Conservation (phyloP, 2,888 invertebrate species). For the Liposcelis brunnea region DNA sequence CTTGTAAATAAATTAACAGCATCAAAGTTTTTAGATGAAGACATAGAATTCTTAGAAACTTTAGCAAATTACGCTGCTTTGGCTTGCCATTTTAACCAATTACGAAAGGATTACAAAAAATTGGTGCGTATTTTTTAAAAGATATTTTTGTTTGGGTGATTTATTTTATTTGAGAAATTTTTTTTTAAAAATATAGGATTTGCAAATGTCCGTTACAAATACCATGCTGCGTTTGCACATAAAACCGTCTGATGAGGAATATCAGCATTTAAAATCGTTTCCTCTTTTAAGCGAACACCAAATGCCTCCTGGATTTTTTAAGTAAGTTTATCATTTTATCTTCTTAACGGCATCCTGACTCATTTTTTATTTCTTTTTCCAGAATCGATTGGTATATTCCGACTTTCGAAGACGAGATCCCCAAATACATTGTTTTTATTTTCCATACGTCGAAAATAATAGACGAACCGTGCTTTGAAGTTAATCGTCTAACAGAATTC, state of each 20-base stretch:
- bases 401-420: conserved; percentile 32
- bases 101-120: conserved; percentile 31
- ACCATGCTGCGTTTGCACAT: conserved; percentile 33
- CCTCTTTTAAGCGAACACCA: too few relatives aligned
- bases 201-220: conserved; percentile 22
- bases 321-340: too few relatives aligned
- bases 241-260: conserved; percentile 34
- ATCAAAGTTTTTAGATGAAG: conserved; percentile 31
- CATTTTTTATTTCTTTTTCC: conserved; percentile 9
- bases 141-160: too few relatives aligned
- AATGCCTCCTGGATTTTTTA: too few relatives aligned
- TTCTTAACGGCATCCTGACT: too few relatives aligned
- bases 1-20: conserved; percentile 35
- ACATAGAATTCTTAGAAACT: conserved; percentile 36
- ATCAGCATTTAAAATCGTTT: conserved; percentile 24
- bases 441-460: conserved; percentile 17
- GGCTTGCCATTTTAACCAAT: conserved; percentile 36
- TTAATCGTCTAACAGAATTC: conserved; percentile 22
- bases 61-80: conserved; percentile 39
- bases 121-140: conserved; percentile 26
- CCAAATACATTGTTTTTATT: conserved; percentile 35
- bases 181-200: conserved; percentile 10
- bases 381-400: conserved; percentile 40
- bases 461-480: too few relatives aligned
- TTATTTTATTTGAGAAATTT: too few relatives aligned